Evolutionary conservation across 2,113 vertebrate species (phyloP).

Genomic region (Bufo bufo): DNA sequence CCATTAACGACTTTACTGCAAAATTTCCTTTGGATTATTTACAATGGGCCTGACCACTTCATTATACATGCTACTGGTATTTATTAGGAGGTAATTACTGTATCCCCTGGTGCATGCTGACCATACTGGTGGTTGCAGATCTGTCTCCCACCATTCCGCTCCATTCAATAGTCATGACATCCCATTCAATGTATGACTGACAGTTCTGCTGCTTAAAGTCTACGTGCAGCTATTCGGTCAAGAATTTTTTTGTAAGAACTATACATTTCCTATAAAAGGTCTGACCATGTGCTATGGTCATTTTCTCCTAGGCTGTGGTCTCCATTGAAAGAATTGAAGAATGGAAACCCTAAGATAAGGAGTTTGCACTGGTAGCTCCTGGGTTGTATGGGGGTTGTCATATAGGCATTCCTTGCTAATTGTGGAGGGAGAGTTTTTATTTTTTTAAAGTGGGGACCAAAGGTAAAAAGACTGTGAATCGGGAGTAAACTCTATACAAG

Average conservation of each 20-base stretch:
- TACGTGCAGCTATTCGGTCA: not conserved
- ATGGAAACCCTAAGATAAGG: too few relatives aligned
- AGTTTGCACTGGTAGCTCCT: too few relatives aligned
- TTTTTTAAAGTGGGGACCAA: too few relatives aligned
- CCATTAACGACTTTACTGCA: constrained; percentile 1
- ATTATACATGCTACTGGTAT: constrained; percentile 21
- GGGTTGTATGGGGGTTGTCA: too few relatives aligned
- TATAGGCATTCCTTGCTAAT: too few relatives aligned
- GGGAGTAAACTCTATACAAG: too few relatives aligned
- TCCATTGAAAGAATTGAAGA: too few relatives aligned
- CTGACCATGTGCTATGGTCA: not conserved
- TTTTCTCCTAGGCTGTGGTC: too few relatives aligned
- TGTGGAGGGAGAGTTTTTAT: too few relatives aligned
- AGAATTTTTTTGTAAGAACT: not conserved
- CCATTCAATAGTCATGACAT: not conserved
- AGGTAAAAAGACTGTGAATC: too few relatives aligned
- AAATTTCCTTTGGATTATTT: not conserved
- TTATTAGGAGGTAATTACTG: not conserved
- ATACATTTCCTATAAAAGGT: not conserved
- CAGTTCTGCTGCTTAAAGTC: not conserved
- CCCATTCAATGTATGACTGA: not conserved
- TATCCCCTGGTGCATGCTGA: not conserved
- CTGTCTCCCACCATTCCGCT: not conserved
- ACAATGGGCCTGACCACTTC: not conserved
- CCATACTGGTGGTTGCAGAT: not conserved